These are phyloP conservation scores for Ophion ventricosus DNA, from an alignment of 2,888 invertebrate genomes.

Conservation along the genomic window DNA sequence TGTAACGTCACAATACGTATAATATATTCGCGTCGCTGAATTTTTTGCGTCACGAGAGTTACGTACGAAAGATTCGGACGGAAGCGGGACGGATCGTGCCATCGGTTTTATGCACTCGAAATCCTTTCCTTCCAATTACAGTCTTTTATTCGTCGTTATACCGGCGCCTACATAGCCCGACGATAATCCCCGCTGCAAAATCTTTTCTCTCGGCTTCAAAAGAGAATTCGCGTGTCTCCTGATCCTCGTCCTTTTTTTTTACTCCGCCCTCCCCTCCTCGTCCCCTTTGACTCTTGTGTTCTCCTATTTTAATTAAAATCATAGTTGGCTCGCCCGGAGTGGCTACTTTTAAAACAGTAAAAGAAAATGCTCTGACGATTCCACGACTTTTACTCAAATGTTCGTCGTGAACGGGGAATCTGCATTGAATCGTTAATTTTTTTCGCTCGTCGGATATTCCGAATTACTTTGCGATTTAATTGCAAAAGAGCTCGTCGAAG, in stretches of 20 bases:
- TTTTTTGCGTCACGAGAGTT: conserved; percentile 3
- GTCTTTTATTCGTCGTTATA: conserved; percentile 38
- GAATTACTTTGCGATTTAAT: background rate
- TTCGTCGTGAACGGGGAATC: no score
- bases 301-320: conserved; percentile 55
- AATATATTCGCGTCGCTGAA: conserved; percentile 30
- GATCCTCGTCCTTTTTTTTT: conserved; percentile 14
- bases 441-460: background rate
- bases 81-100: conserved; percentile 1
- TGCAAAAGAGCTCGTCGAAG: no score
- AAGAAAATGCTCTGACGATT: background rate
- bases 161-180: background rate
- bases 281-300: conserved; percentile 32
- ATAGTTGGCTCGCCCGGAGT: background rate
- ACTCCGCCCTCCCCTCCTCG: no score
- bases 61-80: background rate
- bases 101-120: conserved; percentile 35
- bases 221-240: conserved; percentile 22
- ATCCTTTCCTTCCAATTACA: conserved; percentile 49
- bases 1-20: conserved; percentile 15
- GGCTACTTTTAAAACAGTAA: background rate
- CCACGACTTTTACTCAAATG: conserved; percentile 15
- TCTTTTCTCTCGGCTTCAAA: conserved; percentile 27
- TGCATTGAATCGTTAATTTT: background rate
- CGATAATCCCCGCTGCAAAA: conserved; percentile 13